Percentiles rank a stretch among this genome's conserved stretches.
phyloP scores from a whole-genome alignment of 2,113 vertebrate species.

The Corvus hawaiiensis region DNA sequence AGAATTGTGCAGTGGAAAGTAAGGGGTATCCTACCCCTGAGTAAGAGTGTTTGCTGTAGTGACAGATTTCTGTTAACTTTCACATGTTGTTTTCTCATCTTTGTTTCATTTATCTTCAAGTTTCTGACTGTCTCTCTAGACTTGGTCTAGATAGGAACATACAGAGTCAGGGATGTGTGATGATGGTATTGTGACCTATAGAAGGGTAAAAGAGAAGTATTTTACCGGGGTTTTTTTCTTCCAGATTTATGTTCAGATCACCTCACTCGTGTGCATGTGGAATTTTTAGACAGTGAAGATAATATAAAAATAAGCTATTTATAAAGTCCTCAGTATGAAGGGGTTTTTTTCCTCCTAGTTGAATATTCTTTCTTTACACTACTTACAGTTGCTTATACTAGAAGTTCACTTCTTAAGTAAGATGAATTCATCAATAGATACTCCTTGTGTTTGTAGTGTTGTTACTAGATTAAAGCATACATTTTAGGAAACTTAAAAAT shows the following conservation, averaged over 20 bases:
- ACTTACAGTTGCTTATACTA: neutral
- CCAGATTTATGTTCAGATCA: neutral
- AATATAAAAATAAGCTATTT: neutral
- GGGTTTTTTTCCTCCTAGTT: neutral
- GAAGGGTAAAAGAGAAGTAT: neutral
- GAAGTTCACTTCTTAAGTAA: neutral
- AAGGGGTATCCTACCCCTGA: neutral
- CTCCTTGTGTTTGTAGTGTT: neutral
- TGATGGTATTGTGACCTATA: accelerated
- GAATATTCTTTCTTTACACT: neutral
- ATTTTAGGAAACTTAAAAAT: neutral
- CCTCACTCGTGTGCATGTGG: neutral
- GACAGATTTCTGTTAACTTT: neutral
- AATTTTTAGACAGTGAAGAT: neutral
- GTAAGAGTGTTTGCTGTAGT: neutral
- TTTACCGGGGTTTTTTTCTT: accelerated
- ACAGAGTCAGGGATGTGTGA: neutral
- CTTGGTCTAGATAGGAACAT: neutral
- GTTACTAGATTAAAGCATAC: neutral
- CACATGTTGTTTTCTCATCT: accelerated
- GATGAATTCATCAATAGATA: neutral
- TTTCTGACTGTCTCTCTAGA: neutral
- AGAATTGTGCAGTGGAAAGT: neutral
- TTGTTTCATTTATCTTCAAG: neutral
- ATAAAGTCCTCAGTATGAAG: neutral